phyloP scores from a whole-genome alignment of 2,888 invertebrate genomes.

The Myathropa florea region DNA sequence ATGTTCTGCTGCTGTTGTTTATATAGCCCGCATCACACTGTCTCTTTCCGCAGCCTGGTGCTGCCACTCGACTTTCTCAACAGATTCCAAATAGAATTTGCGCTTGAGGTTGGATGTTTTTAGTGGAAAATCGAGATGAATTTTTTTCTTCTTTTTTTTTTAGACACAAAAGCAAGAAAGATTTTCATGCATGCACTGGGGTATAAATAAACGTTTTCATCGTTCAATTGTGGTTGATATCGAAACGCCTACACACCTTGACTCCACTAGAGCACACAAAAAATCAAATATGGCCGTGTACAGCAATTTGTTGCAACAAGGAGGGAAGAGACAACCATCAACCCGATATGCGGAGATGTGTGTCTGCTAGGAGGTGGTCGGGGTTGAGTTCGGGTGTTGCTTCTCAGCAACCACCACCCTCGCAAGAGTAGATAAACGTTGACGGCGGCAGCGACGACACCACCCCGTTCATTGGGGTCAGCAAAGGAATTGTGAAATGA shows the following conservation, averaged over 20 bases:
- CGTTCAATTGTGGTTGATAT: slow-evolving; percentile 38
- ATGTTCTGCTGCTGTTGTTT: slow-evolving; percentile 31
- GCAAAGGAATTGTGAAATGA: slow-evolving; percentile 32
- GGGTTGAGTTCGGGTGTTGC: slow-evolving; percentile 46
- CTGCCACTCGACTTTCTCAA: slow-evolving; percentile 2
- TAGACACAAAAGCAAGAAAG: slow-evolving; percentile 8
- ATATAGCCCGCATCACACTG: slow-evolving; percentile 25
- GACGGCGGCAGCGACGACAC: slow-evolving; percentile 3
- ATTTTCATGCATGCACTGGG: slow-evolving; percentile 42
- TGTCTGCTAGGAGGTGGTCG: neutral
- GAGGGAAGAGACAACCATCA: slow-evolving; percentile 6
- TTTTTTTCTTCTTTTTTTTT: neutral
- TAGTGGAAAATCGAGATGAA: neutral
- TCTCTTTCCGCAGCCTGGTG: neutral
- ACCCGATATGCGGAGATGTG: slow-evolving; percentile 20
- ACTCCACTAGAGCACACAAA: slow-evolving; percentile 21
- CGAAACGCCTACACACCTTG: slow-evolving; percentile 45
- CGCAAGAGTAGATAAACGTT: slow-evolving; percentile 26
- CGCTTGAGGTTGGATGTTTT: neutral
- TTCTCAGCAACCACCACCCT: slow-evolving; percentile 40
- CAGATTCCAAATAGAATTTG: slow-evolving; percentile 17
- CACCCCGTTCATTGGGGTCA: slow-evolving; percentile 28
- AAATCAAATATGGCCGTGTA: slow-evolving; percentile 50
- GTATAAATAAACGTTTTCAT: slow-evolving; percentile 49
- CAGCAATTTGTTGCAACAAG: slow-evolving; percentile 30